phyloP scores from a whole-genome alignment of 1,140 invertebrate species.

The Pinna nobilis region DNA sequence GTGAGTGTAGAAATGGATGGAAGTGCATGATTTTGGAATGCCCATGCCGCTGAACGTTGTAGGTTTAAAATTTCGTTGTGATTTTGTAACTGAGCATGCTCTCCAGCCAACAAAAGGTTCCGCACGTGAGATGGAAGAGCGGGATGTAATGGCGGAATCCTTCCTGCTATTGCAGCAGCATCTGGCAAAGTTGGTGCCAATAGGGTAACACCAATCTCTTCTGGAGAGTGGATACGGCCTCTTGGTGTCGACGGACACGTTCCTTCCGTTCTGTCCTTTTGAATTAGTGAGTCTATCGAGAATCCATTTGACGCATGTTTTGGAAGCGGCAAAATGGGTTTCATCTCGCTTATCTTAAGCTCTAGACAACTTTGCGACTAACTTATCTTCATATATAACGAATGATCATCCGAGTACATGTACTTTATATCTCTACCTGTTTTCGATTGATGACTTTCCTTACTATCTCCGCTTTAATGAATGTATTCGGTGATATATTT shows the following conservation, averaged over 20 bases:
- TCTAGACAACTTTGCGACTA: no score
- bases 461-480: no score
- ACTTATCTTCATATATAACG: no score
- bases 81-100: slow-evolving; percentile 60
- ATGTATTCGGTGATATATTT: no score
- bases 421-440: no score
- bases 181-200: background rate
- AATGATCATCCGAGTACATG: no score
- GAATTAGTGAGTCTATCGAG: slow-evolving; percentile 90
- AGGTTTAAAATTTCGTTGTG: slow-evolving; percentile 28
- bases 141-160: slow-evolving; percentile 53
- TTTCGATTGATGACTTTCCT: no score
- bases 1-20: slow-evolving; percentile 13
- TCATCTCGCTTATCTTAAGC: no score
- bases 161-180: slow-evolving; percentile 25
- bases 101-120: slow-evolving; percentile 36
- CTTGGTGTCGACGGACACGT: background rate
- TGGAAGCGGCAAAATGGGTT: slow-evolving; percentile 86
- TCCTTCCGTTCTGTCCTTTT: background rate
- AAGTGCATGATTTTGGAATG: slow-evolving; percentile 27
- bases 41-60: slow-evolving; percentile 35
- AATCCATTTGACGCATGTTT: slow-evolving; percentile 88
- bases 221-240: background rate
- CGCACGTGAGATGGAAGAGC: slow-evolving; percentile 52
- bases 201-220: background rate